These are phyloP conservation scores for Molossus molossus DNA, from an alignment of 2,797 vertebrate species.

Conservation along the genomic window DNA sequence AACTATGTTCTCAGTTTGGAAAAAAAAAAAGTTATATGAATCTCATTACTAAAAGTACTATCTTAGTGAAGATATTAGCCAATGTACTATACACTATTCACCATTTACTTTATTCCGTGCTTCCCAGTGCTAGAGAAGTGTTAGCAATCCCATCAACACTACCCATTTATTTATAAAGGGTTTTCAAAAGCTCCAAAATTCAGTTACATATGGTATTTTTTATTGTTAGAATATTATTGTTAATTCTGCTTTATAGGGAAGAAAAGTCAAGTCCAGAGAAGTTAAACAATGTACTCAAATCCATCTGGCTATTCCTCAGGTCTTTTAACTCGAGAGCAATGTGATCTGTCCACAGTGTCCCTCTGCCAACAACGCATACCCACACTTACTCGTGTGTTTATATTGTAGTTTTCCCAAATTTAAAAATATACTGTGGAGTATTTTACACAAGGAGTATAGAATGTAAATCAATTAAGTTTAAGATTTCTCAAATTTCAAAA, in stretches of 20 bases:
- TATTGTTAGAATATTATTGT: slow-evolving; percentile 35
- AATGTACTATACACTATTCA: slow-evolving; percentile 10
- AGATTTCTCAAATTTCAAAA: slow-evolving; percentile 45
- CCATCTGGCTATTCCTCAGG: slow-evolving; percentile 23
- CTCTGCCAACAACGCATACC: not conserved
- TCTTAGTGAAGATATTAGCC: not conserved
- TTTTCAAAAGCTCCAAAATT: slow-evolving; percentile 65
- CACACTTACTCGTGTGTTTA: not conserved
- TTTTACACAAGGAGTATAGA: not conserved
- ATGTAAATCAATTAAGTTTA: slow-evolving; percentile 49
- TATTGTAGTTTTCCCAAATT: slow-evolving; percentile 26
- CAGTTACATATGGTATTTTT: slow-evolving; percentile 14
- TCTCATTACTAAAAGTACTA: slow-evolving; percentile 17
- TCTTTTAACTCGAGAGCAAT: not conserved
- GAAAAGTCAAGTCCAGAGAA: slow-evolving; percentile 17
- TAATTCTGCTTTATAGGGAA: slow-evolving; percentile 23
- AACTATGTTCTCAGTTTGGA: not conserved
- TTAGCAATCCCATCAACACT: slow-evolving; percentile 15
- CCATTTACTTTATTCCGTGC: not conserved
- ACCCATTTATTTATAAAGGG: slow-evolving; percentile 31
- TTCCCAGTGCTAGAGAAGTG: not conserved
- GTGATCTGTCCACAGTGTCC: not conserved
- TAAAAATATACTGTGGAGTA: not conserved
- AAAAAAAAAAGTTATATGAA: not conserved
- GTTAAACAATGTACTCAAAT: slow-evolving; percentile 55